Percentiles rank a stretch among this genome's conserved stretches.
phyloP scores from a whole-genome alignment of 2,113 vertebrate genomes.

The Dissostichus mawsoni region DNA sequence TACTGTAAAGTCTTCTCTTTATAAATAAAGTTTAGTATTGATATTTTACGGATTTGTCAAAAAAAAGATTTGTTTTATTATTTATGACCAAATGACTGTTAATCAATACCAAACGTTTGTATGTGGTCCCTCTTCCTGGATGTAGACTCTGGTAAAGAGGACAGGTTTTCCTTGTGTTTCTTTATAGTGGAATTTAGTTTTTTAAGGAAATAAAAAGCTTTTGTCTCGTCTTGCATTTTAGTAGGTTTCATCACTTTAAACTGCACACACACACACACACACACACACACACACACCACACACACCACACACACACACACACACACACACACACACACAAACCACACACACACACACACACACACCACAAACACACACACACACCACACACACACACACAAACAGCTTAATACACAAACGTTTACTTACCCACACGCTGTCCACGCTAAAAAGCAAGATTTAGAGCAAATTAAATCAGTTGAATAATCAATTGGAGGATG shows the following conservation, averaged over 20 bases:
- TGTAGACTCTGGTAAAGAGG: conserved; percentile 21
- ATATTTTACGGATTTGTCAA: conserved; percentile 35
- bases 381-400: background rate
- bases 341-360: background rate
- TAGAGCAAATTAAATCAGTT: conserved; percentile 56
- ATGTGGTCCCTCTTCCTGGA: conserved; percentile 16
- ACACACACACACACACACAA: background rate
- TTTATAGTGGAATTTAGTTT: conserved; percentile 31
- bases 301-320: background rate
- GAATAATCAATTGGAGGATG: conserved; percentile 54
- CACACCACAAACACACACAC: background rate
- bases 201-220: conserved; percentile 54
- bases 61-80: conserved; percentile 20
- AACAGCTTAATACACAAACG: conserved; percentile 21
- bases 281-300: background rate
- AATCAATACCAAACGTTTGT: conserved; percentile 22
- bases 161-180: conserved; percentile 58
- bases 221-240: conserved; percentile 21
- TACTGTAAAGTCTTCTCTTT: conserved; percentile 39
- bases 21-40: conserved; percentile 30
- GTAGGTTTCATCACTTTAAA: conserved; percentile 11
- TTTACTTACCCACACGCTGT: conserved; percentile 16
- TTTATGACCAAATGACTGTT: conserved; percentile 29
- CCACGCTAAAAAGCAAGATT: conserved; percentile 44
- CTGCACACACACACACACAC: background rate